Evolutionary conservation across 2,113 vertebrate genomes (phyloP).

Genomic region (Acanthochromis polyacanthus): DNA sequence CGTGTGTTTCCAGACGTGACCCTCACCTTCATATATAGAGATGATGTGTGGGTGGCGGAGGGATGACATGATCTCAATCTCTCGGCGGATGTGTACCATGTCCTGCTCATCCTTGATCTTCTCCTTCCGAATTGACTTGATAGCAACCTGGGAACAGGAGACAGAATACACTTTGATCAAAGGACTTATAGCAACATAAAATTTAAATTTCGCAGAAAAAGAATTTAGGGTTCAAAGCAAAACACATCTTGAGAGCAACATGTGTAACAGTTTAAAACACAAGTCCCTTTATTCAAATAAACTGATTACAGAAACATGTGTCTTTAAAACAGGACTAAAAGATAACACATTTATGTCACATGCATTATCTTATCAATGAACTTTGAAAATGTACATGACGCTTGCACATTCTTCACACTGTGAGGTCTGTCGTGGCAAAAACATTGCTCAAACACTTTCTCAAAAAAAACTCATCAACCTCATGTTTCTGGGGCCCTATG

Average conservation of each 20-base stretch:
- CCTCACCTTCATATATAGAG: constrained; percentile 97
- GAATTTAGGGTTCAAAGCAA: neutral
- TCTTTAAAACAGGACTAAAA: constrained; percentile 1
- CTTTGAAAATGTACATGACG: constrained; percentile 34
- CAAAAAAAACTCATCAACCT: constrained; percentile 12
- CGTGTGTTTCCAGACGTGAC: neutral
- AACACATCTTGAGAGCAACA: neutral
- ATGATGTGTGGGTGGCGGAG: constrained; percentile 99
- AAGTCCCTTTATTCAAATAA: neutral
- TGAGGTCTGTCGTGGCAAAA: constrained; percentile 18
- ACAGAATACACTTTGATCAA: constrained; percentile 35
- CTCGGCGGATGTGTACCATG: constrained; percentile 99
- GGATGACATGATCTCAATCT: constrained; percentile 99
- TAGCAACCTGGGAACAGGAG: constrained; percentile 91
- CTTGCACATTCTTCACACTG: neutral
- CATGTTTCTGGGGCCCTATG: constrained; percentile 3
- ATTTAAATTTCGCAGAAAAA: no score
- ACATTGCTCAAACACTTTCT: constrained; percentile 18
- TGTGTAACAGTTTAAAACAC: constrained; percentile 4
- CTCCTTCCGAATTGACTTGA: constrained; percentile 99
- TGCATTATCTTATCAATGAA: constrained; percentile 52
- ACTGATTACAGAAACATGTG: neutral
- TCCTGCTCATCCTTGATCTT: constrained; percentile 99
- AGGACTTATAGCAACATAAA: neutral
- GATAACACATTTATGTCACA: constrained; percentile 18